phyloP scores from a whole-genome alignment of 2,888 invertebrate genomes.

The Siphonodentalium dalli region DNA sequence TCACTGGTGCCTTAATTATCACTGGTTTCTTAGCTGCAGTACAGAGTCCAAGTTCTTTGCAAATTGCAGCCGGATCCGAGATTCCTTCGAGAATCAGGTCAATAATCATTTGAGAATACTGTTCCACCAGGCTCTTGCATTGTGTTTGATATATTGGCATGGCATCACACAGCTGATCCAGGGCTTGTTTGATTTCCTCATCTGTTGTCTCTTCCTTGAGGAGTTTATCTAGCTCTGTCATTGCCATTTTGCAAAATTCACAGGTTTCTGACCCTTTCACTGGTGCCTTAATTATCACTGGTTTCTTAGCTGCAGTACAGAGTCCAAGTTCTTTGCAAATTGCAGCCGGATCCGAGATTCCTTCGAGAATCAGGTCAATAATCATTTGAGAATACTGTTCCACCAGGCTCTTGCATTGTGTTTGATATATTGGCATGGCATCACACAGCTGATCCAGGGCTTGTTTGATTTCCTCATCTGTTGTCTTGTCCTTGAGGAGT shows the following conservation, averaged over 20 bases:
- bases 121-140: constrained; percentile 28
- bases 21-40: constrained; percentile 6
- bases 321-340: constrained; percentile 49
- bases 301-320: constrained; percentile 34
- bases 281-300: not conserved
- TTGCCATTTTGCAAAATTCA: not conserved
- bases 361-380: constrained; percentile 44
- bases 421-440: no score
- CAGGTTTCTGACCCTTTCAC: no score
- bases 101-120: constrained; percentile 46
- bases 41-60: constrained; percentile 50
- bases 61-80: constrained; percentile 47
- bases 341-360: constrained; percentile 45
- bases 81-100: constrained; percentile 45
- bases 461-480: constrained; percentile 27
- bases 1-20: not conserved
- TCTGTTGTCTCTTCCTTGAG: no score
- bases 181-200: constrained; percentile 77
- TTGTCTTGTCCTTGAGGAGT: constrained; percentile 23
- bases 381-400: constrained; percentile 44
- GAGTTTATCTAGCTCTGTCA: no score
- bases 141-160: no score
- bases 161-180: constrained; percentile 74
- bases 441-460: not conserved
- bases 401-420: constrained; percentile 45